A percentile compares a stretch with the other conserved stretches of the same genome.
Evolutionary conservation across 2,797 vertebrate species (phyloP).

Genomic region (Phoeniculus purpureus): DNA sequence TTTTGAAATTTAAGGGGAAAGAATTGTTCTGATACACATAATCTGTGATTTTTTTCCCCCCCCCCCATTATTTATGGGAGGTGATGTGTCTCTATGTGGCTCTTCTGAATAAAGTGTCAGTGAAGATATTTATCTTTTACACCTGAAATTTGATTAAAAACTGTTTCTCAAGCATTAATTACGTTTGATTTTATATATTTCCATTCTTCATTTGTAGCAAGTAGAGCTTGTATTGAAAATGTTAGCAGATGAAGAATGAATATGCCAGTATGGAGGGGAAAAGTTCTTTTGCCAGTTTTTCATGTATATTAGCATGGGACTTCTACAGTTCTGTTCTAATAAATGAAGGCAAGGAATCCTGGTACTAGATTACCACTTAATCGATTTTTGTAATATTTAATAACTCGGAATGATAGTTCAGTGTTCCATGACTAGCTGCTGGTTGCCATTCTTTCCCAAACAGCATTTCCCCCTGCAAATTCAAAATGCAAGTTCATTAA

Average conservation of each 20-base stretch:
- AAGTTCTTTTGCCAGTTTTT: not conserved
- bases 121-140: not conserved
- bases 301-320: not conserved
- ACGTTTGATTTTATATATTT: not conserved
- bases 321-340: not conserved
- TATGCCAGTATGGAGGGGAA: not conserved
- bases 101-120: not conserved
- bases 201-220: not conserved
- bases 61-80: not conserved
- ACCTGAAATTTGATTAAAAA: not conserved
- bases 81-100: not conserved
- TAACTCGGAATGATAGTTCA: not conserved
- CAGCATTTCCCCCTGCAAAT: not conserved
- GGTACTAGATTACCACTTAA: not conserved
- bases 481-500: conserved; percentile 1
- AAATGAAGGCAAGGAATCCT: not conserved
- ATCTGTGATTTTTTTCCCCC: not conserved
- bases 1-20: not conserved
- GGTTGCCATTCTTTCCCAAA: not conserved
- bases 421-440: not conserved
- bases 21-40: not conserved
- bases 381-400: not conserved
- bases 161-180: not conserved
- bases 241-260: not conserved
- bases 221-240: not conserved